Evolutionary conservation across 1,140 invertebrate genomes (phyloP), one percentile per base, ranked within the genome.

Genomic region (Megathymus violae): DNA sequence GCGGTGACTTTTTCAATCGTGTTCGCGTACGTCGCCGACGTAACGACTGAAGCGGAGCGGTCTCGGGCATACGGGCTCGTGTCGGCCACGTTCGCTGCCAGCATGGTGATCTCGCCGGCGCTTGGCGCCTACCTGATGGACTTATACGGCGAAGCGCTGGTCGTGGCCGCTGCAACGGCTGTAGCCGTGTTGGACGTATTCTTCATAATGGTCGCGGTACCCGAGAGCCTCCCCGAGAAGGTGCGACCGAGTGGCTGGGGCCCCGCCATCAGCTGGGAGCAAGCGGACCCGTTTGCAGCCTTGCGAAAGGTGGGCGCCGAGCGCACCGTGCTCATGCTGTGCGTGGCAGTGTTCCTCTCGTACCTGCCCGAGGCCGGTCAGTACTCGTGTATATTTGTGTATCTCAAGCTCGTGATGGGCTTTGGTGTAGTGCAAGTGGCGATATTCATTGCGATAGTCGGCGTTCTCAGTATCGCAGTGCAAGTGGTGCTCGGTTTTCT

Each of bases 371-470:
- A 99, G 90, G 96, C 96, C 22, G 98, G 98, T 64, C 97, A 99
- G 92, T 99, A 99, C 92, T 99, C 98, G 60, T 99, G 98, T 92
- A 99, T 99, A 92, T 99, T 99, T 93, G 98, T 99, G 72, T 99
- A 99, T 92, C 94, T 99, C 43, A 98, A 97, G 93, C 93, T 99
- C 76, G 98, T 99, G 69, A 98, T 99, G 95, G 97, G 97, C 64
- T 99, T 99, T 92, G 96, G 96, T 74, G 96, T 95, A 63, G 94
- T 97, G 78, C 97, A 97, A 93, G 98, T 99, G 44, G 98, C 98
- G 47, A 95, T 98, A 68, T 99, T 99, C 91, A 99, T 99, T 82
- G 99, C 98, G 62, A 95, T 98, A 54, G 97, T 99, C 60, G 99
- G 99, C 48, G 95, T 99, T 43, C 93, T 99, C 61, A 99, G 98